Evolutionary conservation across 2,113 vertebrate genomes (phyloP), one percentile per base, ranked within the genome.

Genomic region (Crotophaga sulcirostris): DNA sequence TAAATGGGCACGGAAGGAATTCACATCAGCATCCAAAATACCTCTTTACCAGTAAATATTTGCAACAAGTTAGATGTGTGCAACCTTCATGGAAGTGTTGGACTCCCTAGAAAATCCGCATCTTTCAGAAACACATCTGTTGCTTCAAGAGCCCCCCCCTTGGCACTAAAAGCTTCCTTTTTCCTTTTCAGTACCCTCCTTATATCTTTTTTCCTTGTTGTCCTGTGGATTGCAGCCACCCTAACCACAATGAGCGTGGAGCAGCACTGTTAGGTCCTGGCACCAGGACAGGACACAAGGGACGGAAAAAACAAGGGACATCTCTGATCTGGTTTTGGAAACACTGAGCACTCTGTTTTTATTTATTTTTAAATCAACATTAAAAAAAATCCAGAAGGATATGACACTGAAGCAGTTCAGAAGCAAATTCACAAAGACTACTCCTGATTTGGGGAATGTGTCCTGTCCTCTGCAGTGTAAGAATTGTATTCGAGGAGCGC

Each of bases 1-100:
- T 0, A 10, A 68, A 69, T 1, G 56, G 85, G 19, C 52, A 21
- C 0, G 0, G 34, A 87, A 56, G 29, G 76, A 63, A 84, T 89
- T 87, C 80, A 68, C 33, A 83, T 11, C 72, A 67, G 47, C 79
- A 58, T 7, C n/a, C 34, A 77, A 77, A 93, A 49, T 1, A 40
- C 6, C 42, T 44, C 31, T 44, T 67, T 17, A 47, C 44, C 44
- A 6, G 6, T 19, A 4, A 16, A 1, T 16, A 63, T 28, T 18
- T 63, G 38, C 21, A 69, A 7, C 7, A 26, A 52, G 9, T 11
- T n/a, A 16, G 17, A 59, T 13, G 26, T 23, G 25, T 14, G 31
- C 38, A 70, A 72, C 33, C 59, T 16, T 33, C 38, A 23, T 3
- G 20, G 10, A 64, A 38, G 36, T 10, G 19, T 0, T 67, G n/a